Evolutionary conservation across 2,888 invertebrate genomes (phyloP).

Genomic region (Vesta saturnalis): DNA sequence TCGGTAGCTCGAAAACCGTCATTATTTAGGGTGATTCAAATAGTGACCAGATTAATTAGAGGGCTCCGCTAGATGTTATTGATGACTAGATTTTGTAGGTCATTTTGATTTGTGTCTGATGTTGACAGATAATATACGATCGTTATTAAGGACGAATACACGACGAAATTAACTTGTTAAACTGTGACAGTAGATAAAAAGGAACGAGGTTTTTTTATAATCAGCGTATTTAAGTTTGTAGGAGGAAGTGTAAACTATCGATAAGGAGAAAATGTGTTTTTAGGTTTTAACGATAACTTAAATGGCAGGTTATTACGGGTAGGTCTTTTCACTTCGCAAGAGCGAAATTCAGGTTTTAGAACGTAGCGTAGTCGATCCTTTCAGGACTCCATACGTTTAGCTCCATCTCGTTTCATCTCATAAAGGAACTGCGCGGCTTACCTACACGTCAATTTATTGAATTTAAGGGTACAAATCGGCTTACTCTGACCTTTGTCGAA

Average conservation of each 20-base stretch:
- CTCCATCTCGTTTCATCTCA: conserved; percentile 5
- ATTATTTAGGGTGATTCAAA: conserved; percentile 46
- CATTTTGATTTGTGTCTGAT: conserved; percentile 56
- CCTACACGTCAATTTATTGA: conserved; percentile 43
- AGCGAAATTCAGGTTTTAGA: conserved; percentile 21
- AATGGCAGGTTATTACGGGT: conserved; percentile 22
- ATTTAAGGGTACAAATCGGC: conserved; percentile 43
- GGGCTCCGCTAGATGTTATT: conserved; percentile 52
- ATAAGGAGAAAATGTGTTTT: conserved; percentile 4
- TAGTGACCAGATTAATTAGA: conserved; percentile 52
- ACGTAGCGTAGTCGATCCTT: conserved; percentile 17
- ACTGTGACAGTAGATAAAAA: not conserved
- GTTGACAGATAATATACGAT: conserved; percentile 53
- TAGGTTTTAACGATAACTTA: conserved; percentile 11
- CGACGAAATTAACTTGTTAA: conserved; percentile 12
- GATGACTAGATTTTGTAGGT: conserved; percentile 57
- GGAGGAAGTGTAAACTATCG: conserved; percentile 11
- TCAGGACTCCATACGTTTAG: conserved; percentile 13
- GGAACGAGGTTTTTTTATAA: not conserved
- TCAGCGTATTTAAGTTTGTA: not conserved
- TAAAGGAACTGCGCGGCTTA: conserved; percentile 7
- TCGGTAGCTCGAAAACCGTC: conserved; percentile 41
- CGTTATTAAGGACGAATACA: conserved; percentile 39
- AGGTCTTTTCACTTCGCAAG: conserved; percentile 23
- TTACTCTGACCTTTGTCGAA: conserved; percentile 41